phyloP scores from a whole-genome alignment of 2,797 vertebrate species.

The Cyclopterus lumpus region DNA sequence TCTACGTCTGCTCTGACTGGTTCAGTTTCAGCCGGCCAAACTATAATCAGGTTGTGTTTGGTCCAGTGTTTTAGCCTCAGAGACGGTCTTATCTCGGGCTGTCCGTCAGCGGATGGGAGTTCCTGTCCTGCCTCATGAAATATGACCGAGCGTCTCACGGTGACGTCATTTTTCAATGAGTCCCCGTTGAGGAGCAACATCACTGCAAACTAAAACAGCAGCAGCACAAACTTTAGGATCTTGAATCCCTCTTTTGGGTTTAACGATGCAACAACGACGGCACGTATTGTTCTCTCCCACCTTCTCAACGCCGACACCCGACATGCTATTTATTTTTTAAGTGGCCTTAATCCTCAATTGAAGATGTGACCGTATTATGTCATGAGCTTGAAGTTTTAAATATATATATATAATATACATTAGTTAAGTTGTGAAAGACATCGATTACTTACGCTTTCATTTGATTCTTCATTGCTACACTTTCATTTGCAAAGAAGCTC shows the following conservation, averaged over 20 bases:
- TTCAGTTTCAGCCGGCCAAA: constrained; percentile 5
- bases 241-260: neutral
- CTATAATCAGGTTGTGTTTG: constrained; percentile 7
- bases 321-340: neutral
- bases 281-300: neutral
- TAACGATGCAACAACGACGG: neutral
- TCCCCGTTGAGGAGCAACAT: neutral
- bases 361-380: constrained; percentile 7
- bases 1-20: constrained; percentile 1
- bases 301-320: neutral
- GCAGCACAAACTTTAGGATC: neutral
- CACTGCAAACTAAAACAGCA: constrained; percentile 9
- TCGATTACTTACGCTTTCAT: neutral
- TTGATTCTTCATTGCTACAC: neutral
- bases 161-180: constrained; percentile 1
- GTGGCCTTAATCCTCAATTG: constrained; percentile 6
- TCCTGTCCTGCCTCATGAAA: constrained; percentile 38
- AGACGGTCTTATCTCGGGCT: constrained; percentile 43
- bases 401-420: neutral
- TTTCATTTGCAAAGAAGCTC: constrained; percentile 2
- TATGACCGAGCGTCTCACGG: neutral
- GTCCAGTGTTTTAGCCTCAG: constrained; percentile 22
- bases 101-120: constrained; percentile 45
- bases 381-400: constrained; percentile 1
- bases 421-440: neutral